Evolutionary conservation across 2,113 vertebrate genomes (phyloP).

Genomic region (Myotis yumanensis): DNA sequence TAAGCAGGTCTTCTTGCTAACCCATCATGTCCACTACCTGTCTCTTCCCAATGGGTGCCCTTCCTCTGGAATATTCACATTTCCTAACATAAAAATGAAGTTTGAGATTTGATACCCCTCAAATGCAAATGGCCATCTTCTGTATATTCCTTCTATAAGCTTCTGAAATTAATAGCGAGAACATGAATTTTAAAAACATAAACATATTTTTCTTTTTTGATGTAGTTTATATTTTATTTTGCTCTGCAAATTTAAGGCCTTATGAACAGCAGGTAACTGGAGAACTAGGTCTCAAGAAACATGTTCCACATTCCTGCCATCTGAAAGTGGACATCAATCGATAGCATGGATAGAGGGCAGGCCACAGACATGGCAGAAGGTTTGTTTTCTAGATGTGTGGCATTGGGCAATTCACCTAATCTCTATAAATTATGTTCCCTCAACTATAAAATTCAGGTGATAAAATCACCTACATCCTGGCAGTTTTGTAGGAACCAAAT

Average conservation of each 20-base stretch:
- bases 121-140: background rate
- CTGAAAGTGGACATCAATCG: background rate
- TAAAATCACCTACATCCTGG: background rate
- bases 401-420: background rate
- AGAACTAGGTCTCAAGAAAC: background rate
- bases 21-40: background rate
- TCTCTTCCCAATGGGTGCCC: background rate
- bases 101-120: background rate
- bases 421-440: background rate
- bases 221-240: constrained; percentile 6
- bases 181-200: background rate
- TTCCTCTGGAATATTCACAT: background rate
- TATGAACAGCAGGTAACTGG: background rate
- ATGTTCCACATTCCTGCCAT: background rate
- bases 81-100: background rate
- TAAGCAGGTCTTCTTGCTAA: too few relatives aligned
- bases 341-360: background rate
- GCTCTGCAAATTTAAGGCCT: background rate
- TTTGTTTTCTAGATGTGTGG: background rate
- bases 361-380: background rate
- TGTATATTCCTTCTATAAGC: background rate
- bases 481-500: background rate
- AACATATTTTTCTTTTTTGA: background rate
- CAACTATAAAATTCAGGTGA: background rate
- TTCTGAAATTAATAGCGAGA: background rate